phyloP scores from a whole-genome alignment of 2,113 vertebrate genomes.

The Jacana jacana region DNA sequence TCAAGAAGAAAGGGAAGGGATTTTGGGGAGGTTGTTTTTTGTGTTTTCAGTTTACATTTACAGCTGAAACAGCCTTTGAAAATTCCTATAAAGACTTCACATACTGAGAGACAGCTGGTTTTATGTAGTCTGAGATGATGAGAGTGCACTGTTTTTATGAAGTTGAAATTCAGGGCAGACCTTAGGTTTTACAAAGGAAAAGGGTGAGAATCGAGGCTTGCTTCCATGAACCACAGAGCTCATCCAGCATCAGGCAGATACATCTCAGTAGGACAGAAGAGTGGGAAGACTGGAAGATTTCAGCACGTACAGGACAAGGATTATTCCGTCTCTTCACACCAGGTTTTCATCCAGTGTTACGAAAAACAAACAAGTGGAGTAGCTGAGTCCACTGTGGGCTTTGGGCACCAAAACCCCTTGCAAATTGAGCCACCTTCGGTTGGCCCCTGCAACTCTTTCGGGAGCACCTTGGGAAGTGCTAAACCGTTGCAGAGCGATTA shows the following conservation, averaged over 20 bases:
- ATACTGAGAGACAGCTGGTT: conserved; percentile 50
- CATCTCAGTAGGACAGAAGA: neutral
- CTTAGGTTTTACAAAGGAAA: neutral
- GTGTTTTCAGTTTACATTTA: conserved; percentile 42
- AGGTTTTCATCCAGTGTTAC: accelerated
- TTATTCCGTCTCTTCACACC: neutral
- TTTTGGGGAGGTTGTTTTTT: neutral
- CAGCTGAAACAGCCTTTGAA: conserved; percentile 56
- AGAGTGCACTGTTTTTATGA: neutral
- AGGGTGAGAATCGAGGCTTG: neutral
- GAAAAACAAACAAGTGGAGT: neutral
- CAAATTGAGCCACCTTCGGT: neutral
- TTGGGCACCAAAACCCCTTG: neutral
- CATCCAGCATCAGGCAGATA: neutral
- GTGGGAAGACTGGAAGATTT: neutral
- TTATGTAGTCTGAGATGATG: neutral
- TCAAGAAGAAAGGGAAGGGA: conserved; percentile 47
- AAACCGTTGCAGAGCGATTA: accelerated
- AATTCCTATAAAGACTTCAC: conserved; percentile 38
- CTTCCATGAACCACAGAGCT: neutral
- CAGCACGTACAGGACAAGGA: neutral
- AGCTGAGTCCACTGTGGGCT: neutral
- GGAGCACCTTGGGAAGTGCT: neutral
- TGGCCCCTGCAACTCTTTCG: neutral
- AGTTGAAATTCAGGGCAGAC: conserved; percentile 48